These are phyloP conservation scores for Acanthis flammea DNA, from an alignment of 2,797 vertebrate genomes.

Conservation along the genomic window DNA sequence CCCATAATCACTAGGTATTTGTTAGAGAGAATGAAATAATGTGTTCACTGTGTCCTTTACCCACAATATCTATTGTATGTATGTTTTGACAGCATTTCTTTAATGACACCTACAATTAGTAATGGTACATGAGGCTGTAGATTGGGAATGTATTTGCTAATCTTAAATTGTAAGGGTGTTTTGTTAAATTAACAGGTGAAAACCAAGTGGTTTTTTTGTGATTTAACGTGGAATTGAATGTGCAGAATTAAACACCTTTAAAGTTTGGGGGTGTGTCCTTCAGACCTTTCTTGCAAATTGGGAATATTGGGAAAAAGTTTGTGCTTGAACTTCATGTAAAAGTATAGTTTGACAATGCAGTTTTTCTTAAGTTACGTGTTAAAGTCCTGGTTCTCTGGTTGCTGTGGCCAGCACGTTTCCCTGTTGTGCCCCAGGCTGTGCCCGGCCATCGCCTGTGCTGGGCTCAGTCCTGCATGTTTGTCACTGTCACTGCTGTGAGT, in stretches of 20 bases:
- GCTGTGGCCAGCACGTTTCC: not conserved
- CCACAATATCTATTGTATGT: conserved; percentile 32
- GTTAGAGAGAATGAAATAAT: conserved; percentile 6
- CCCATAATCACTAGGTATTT: conserved; percentile 29
- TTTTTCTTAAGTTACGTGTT: not conserved
- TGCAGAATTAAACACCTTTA: conserved; percentile 11
- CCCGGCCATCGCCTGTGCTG: not conserved
- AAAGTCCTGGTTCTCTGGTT: not conserved
- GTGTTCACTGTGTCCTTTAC: conserved; percentile 29
- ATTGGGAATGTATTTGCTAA: conserved; percentile 23
- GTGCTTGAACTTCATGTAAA: not conserved
- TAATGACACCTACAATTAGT: conserved; percentile 29
- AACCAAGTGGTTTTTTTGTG: conserved; percentile 20
- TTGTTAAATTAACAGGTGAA: conserved; percentile 41
- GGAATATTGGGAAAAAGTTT: conserved; percentile 9
- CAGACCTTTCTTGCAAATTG: conserved; percentile 7
- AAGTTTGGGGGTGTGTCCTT: not conserved
- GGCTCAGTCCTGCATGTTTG: not conserved
- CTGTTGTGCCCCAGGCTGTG: not conserved
- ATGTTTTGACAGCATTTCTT: conserved; percentile 47
- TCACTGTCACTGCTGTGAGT: not conserved
- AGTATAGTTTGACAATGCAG: not conserved
- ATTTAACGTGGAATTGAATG: conserved; percentile 26
- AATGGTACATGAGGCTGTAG: conserved; percentile 25
- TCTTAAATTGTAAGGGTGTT: not conserved